phyloP scores from a whole-genome alignment of 2,113 vertebrate genomes.

The Platysternon megacephalum region DNA sequence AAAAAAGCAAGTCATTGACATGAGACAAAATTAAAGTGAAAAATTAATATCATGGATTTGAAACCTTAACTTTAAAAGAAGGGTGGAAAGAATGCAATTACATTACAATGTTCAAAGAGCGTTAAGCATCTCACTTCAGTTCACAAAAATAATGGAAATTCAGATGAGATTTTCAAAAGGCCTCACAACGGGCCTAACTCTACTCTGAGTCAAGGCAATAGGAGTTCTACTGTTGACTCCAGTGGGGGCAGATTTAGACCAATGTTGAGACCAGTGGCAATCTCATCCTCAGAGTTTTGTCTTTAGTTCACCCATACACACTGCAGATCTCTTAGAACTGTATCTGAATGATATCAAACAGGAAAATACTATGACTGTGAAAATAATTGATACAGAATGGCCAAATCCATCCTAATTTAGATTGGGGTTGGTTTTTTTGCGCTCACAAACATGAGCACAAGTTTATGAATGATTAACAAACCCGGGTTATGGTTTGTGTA shows the following conservation, averaged over 20 bases:
- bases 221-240: neutral
- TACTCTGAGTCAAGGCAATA: conserved; percentile 7
- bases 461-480: accelerated
- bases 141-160: conserved; percentile 6
- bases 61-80: neutral
- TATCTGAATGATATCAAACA: neutral
- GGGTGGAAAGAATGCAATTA: neutral
- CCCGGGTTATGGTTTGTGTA: neutral
- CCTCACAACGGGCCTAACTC: neutral
- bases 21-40: neutral
- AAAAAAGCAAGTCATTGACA: neutral
- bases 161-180: neutral
- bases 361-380: neutral
- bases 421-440: neutral
- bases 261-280: neutral
- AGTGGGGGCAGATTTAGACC: neutral
- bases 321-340: conserved; percentile 15
- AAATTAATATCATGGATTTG: neutral
- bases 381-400: conserved; percentile 15
- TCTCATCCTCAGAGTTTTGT: neutral
- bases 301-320: neutral
- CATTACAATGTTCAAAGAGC: neutral
- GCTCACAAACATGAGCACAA: neutral
- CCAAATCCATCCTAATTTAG: neutral
- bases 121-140: neutral